Evolutionary conservation across 2,797 vertebrate genomes (phyloP), one percentile per base, ranked within the genome.

Genomic region (Acestrorhynchus altus): DNA sequence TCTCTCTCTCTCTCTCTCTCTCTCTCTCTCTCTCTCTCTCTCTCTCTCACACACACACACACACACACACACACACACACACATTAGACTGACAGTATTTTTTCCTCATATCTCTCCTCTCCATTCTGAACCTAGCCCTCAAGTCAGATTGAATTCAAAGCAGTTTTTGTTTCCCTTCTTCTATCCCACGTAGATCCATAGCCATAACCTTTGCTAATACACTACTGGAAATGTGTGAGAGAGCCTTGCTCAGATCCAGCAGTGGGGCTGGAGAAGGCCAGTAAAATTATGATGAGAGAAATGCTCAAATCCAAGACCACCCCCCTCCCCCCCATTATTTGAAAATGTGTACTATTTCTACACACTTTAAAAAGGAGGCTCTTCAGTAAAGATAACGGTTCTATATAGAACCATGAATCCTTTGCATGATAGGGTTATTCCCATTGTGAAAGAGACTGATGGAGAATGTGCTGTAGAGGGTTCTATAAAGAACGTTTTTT

Each of bases 201-300:
- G 28, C 47, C 18, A 8, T 76, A 54, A 67, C 56, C 69, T 31
- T 13, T 11, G 11, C 28, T 70, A 70, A 46, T 28, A 26, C 4
- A 2, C 60, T n/a, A 40, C 31, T 40, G 31, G 31, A 40, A 39
- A 22, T 40, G 2, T 40, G 59, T 39, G 60, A 39, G 60, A 63
- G n/a, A 63, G 31, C 4, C 18, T 0, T 4, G 35, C 60, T 63
- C n/a, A 20, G 60, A 63, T 63, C 54, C 35, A 20, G 60, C 35
- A 39, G 26, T 56, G 60, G 39, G 72, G 59, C 66, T 77, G 73
- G 49, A 71, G 65, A 5, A 52, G 75, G 56, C 44, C 67, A 78
- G 77, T 73, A 71, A 74, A 76, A 75, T 80, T 61, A 68, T 56
- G 44, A 81, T 64, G 40, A 75, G 52, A 72, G 67, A n/a, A 61